Evolutionary conservation across 2,113 vertebrate genomes (phyloP), one percentile per base, ranked within the genome.

Genomic region (Hippoglossus stenolepis): DNA sequence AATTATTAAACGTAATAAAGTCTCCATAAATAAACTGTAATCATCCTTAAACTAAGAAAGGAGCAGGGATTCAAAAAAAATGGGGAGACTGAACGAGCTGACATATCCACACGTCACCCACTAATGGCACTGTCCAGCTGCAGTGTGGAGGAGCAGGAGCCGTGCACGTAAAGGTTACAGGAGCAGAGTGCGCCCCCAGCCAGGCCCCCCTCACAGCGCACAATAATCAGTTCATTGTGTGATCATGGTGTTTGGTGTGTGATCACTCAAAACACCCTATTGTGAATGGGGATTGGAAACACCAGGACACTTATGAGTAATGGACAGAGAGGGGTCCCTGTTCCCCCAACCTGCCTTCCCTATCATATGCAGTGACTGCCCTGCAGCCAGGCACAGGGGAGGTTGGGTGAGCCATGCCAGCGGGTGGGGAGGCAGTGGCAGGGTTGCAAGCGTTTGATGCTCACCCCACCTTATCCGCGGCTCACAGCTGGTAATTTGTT

Each of bases 221-320:
- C 71, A 77, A 73, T 87, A 86, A 91, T 90, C 89, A 90, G 64
- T 80, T 73, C 82, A 77, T 73, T 82, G 43, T 87, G 84, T 75
- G 80, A 83, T 84, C 82, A 67, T 26, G 70, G 76, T 65, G 79
- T 87, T 79, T 64, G 84, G 53, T 73, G 81, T 86, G 82, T 85
- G 87, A 90, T 90, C 86, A 69, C 76, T 90, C 79, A 85, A 63
- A 62, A 87, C 77, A 77, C 66, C 89, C 88, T 67, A 83, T 87
- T 73, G 87, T 81, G 89, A 88, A 75, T 51, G 79, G 73, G 84
- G 85, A 91, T 90, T 89, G 88, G 83, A 93, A 90, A 90, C 89
- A 84, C 88, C 87, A 62, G 90, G 90, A 78, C 68, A 15, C 74
- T 65, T 70, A 26, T 86, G 87, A 92, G 89, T 87, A 87, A 93